Conservation (phyloP, 2,888 invertebrate species). For the Polyommatus icarus region DNA sequence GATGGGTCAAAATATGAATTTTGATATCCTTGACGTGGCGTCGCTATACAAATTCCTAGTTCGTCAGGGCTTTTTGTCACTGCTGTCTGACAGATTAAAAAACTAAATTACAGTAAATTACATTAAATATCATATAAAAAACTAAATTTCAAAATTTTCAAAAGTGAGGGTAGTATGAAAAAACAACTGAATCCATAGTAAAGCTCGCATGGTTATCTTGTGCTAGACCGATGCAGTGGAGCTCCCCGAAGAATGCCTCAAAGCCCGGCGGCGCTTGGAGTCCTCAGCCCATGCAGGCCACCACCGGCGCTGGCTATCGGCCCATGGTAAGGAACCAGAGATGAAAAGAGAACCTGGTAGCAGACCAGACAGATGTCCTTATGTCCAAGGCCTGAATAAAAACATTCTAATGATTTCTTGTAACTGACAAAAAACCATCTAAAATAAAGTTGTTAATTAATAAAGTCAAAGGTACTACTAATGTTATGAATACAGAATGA, state of each 20-base stretch:
- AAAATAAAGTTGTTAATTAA: too few relatives aligned
- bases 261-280: slow-evolving; percentile 90
- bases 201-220: slow-evolving; percentile 44
- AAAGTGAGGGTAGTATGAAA: slow-evolving; percentile 24
- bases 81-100: background rate
- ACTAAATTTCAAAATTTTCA: background rate
- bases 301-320: slow-evolving; percentile 91
- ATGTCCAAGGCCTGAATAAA: background rate
- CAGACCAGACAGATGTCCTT: background rate
- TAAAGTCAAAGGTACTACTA: too few relatives aligned
- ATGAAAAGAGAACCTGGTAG: background rate
- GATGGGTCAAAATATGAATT: background rate
- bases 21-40: background rate
- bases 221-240: slow-evolving; percentile 92
- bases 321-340: slow-evolving; percentile 86
- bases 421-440: too few relatives aligned
- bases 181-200: slow-evolving; percentile 34
- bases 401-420: background rate
- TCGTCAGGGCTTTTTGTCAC: background rate
- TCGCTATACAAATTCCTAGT: background rate
- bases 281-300: slow-evolving; percentile 94
- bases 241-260: slow-evolving; percentile 92
- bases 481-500: too few relatives aligned
- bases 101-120: background rate
- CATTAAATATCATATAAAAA: background rate